Evolutionary conservation across 1,140 invertebrate species (phyloP).

Genomic region (Leptoteleia sp.): DNA sequence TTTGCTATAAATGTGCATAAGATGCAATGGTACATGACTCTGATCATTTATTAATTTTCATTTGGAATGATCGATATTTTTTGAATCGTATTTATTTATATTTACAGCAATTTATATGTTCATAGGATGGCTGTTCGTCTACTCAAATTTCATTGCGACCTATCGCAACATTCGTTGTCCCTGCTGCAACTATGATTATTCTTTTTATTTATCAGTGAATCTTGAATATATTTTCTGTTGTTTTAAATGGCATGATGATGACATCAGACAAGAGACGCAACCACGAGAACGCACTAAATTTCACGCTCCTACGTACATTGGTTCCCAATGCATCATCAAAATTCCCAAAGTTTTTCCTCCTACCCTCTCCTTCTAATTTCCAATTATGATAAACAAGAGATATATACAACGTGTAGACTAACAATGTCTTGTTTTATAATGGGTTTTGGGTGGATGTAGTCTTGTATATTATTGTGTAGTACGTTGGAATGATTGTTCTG

Average conservation of each 20-base stretch:
- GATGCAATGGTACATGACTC: slow-evolving; percentile 58
- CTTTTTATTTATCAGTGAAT: slow-evolving; percentile 60
- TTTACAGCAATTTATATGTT: slow-evolving; percentile 63
- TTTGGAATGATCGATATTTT: slow-evolving; percentile 70
- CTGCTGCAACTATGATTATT: slow-evolving; percentile 60
- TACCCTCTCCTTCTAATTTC: slow-evolving; percentile 12
- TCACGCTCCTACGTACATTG: slow-evolving; percentile 13
- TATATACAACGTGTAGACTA: slow-evolving; percentile 58
- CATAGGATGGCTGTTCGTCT: slow-evolving; percentile 67
- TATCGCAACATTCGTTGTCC: slow-evolving; percentile 63
- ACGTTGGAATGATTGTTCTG: slow-evolving; percentile 66
- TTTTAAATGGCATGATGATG: slow-evolving; percentile 74
- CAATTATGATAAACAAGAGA: slow-evolving; percentile 36
- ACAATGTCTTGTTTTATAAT: slow-evolving; percentile 68
- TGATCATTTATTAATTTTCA: slow-evolving; percentile 56
- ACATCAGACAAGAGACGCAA: slow-evolving; percentile 72
- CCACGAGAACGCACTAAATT: slow-evolving; percentile 37
- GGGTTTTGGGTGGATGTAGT: slow-evolving; percentile 67
- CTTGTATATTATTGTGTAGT: slow-evolving; percentile 65
- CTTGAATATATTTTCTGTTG: slow-evolving; percentile 62
- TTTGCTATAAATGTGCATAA: slow-evolving; percentile 64
- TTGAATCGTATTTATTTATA: slow-evolving; percentile 52
- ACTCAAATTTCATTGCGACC: slow-evolving; percentile 64
- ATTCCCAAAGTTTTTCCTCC: slow-evolving; percentile 1
- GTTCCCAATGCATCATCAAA: slow-evolving; percentile 6